Evolutionary conservation across 1,140 invertebrate genomes (phyloP), one percentile per base, ranked within the genome.

Genomic region (Dufourea novaeangliae): DNA sequence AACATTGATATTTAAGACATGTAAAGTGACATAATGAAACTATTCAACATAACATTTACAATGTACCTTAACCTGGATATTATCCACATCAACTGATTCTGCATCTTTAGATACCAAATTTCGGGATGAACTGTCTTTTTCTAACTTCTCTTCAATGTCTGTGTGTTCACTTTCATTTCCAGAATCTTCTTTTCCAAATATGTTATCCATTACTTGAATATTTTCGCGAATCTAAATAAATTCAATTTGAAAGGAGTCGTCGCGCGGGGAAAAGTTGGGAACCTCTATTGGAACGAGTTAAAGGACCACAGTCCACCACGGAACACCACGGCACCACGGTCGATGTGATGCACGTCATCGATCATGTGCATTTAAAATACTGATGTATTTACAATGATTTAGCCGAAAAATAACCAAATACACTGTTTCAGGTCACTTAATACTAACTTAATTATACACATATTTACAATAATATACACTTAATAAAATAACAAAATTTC

Each of bases 191-290:
- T 88, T 89, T 5, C 87, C 89, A 80, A 90, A 89, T 57, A 90
- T 82, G 59, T 89, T 83, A 76, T 90, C 89, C 89, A 90, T 90
- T n/a, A n/a, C n/a, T n/a, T n/a, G n/a, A n/a, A n/a, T n/a, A n/a
- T n/a, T n/a, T n/a, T n/a, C n/a, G n/a, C n/a, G n/a, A n/a, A n/a
- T n/a, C n/a, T n/a, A n/a, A n/a, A n/a, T n/a, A n/a, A n/a, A 20
- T 34, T 14, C 10, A 34, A 59, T 34, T 59, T 59, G 20, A 37
- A 61, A 34, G 32, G 14, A 17, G 7, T 37, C 34, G 59, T 10
- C 10, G 11, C 8, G 20, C 8, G 61, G 22, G 20, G n/a, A 41
- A 67, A 20, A 7, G 52, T n/a, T 44, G 39, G 44, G n/a, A 67
- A 54, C 25, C 62, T 11, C 17, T 57, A 11, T 27, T 59, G 14